phyloP scores from a whole-genome alignment of 2,888 invertebrate genomes.

The Eupithecia subumbrata region DNA sequence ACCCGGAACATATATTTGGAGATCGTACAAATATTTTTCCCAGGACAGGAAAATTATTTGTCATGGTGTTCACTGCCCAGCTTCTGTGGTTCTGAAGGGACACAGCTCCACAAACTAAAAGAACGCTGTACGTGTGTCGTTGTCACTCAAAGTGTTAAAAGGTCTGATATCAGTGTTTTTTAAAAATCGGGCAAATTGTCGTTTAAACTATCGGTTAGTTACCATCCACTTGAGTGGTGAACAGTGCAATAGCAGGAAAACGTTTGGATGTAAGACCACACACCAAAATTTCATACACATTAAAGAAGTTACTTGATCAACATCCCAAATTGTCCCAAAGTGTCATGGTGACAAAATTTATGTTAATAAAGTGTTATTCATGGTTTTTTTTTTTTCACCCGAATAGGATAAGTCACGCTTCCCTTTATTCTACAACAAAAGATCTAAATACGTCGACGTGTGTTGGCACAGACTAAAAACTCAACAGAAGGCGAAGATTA shows the following conservation, averaged over 20 bases:
- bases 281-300: slow-evolving; percentile 46
- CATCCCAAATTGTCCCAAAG: slow-evolving; percentile 50
- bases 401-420: slow-evolving; percentile 76
- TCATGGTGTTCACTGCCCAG: background rate
- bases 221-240: too few species aligned
- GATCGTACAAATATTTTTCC: too few species aligned
- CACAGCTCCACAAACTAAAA: background rate
- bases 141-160: background rate
- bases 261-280: slow-evolving; percentile 42
- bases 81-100: background rate
- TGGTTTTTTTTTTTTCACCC: slow-evolving; percentile 56
- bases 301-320: slow-evolving; percentile 48
- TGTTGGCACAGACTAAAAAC: slow-evolving; percentile 18
- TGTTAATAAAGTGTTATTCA: slow-evolving; percentile 69
- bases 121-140: too few species aligned
- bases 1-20: too few species aligned
- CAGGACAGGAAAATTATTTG: too few species aligned
- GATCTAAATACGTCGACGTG: slow-evolving; percentile 68
- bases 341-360: slow-evolving; percentile 58
- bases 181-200: too few species aligned
- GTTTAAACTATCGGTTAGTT: too few species aligned
- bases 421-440: slow-evolving; percentile 75
- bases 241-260: too few species aligned
- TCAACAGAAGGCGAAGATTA: slow-evolving; percentile 14
- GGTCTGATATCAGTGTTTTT: background rate